Percentiles rank a stretch among this genome's conserved stretches.
phyloP scores from a whole-genome alignment of 2,113 vertebrate species.

The Macrotus californicus region DNA sequence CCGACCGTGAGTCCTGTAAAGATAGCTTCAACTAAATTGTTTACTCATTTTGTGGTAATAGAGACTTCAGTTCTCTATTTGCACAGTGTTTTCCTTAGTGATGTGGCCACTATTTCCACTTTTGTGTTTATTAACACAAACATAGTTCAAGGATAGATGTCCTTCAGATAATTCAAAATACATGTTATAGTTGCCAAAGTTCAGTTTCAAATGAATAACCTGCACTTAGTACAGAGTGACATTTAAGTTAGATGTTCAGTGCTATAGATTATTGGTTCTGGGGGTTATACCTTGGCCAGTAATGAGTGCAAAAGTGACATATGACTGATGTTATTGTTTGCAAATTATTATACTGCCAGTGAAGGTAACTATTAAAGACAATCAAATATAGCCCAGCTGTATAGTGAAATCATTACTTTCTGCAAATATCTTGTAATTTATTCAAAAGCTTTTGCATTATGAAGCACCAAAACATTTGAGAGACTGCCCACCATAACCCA shows the following conservation, averaged over 20 bases:
- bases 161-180: slow-evolving; percentile 68
- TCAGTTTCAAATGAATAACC: slow-evolving; percentile 60
- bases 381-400: slow-evolving; percentile 60
- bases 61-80: slow-evolving; percentile 50
- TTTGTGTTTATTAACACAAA: slow-evolving; percentile 61
- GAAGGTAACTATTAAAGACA: slow-evolving; percentile 71
- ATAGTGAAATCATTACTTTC: slow-evolving; percentile 49
- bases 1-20: not conserved
- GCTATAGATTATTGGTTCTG: slow-evolving; percentile 64
- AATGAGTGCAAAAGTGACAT: slow-evolving; percentile 64
- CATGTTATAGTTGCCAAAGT: slow-evolving; percentile 58
- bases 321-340: slow-evolving; percentile 72
- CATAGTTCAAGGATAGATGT: slow-evolving; percentile 69
- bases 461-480: slow-evolving; percentile 62
- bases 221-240: slow-evolving; percentile 35
- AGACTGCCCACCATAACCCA: slow-evolving; percentile 73
- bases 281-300: slow-evolving; percentile 65
- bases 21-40: slow-evolving; percentile 67
- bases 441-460: slow-evolving; percentile 63
- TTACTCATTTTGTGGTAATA: slow-evolving; percentile 61
- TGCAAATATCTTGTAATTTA: slow-evolving; percentile 73
- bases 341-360: slow-evolving; percentile 67
- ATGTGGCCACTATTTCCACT: slow-evolving; percentile 20
- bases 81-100: slow-evolving; percentile 52
- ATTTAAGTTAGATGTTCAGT: slow-evolving; percentile 68